Evolutionary conservation across 2,113 vertebrate genomes (phyloP), one percentile per base, ranked within the genome.

Genomic region (Leucosticte australis): DNA sequence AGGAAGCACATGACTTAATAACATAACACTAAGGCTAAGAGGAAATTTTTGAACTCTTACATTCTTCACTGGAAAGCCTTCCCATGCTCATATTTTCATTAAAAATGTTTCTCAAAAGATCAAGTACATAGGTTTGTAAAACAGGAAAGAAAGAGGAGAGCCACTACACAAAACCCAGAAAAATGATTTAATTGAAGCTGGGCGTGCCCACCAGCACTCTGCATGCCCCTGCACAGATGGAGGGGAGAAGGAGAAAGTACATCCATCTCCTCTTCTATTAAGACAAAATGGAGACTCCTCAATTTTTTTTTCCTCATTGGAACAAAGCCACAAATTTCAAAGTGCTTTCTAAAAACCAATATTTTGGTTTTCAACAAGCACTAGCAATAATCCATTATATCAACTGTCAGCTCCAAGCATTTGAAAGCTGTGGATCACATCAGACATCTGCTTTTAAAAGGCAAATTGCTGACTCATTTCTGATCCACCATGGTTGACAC

Each of bases 171-270:
- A 64, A 74, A 63, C 15, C 47, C 37, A 92, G 55, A 41, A 22
- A 19, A 60, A 39, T 12, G 13, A 44, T 26, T 79, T 60, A 26
- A 9, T 8, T 39, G 39, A 82, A 82, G 70, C 10, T 10, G 31
- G 6, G 15, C 0, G 3, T 56, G 46, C 41, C 49, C 57, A 20
- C n/a, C 50, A 69, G 41, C 63, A 87, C 2, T 6, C 30, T 0
- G 0, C 18, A 44, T 2, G 4, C 12, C 9, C 9, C 12, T 4
- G 10, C 0, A 7, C 18, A 70, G 15, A 26, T 0, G 1, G n/a
- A 56, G 3, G 13, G 44, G 27, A 71, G 21, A 17, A 28, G 33
- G 19, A 10, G 15, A 57, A 70, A 81, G 23, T 12, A 5, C n/a
- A 69, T 30, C 31, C 24, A 11, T n/a, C 37, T 35, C 24, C 15